These are phyloP conservation scores for Lordiphosa fenestrarum DNA, from an alignment of 2,888 invertebrate species.

Conservation along the genomic window DNA sequence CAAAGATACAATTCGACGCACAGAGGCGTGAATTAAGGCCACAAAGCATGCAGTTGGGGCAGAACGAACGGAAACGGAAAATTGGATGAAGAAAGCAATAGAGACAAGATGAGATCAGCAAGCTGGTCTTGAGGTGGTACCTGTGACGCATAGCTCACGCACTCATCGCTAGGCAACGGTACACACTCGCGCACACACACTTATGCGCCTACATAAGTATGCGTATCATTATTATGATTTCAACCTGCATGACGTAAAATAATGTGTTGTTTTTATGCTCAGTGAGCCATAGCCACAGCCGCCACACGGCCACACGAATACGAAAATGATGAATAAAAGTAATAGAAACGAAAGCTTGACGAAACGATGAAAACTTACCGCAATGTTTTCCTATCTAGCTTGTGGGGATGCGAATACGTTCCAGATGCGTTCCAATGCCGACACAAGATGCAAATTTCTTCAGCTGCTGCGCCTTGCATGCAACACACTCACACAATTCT, in stretches of 20 bases:
- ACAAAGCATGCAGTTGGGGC: constrained; percentile 35
- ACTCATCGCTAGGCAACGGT: too few species aligned
- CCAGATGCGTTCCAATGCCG: too few species aligned
- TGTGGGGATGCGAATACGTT: too few species aligned
- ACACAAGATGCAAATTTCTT: too few species aligned
- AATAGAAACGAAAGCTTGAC: constrained; percentile 21
- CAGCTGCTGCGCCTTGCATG: too few species aligned
- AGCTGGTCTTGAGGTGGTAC: too few species aligned
- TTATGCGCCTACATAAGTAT: too few species aligned
- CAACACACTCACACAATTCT: too few species aligned
- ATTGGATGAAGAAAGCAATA: constrained; percentile 36
- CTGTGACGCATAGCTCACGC: constrained; percentile 2
- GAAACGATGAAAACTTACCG: too few species aligned
- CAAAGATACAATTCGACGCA: constrained; percentile 10
- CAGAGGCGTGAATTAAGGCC: constrained; percentile 68
- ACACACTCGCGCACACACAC: too few species aligned
- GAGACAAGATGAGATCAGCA: constrained; percentile 19
- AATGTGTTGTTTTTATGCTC: constrained; percentile 55
- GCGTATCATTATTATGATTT: constrained; percentile 23
- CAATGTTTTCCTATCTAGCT: too few species aligned
- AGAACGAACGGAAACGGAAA: constrained; percentile 22
- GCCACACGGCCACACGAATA: constrained; percentile 27
- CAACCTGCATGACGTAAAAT: constrained; percentile 61
- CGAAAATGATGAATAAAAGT: constrained; percentile 28
- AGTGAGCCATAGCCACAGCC: constrained; percentile 55